Evolutionary conservation across 2,797 vertebrate species (phyloP), one percentile per base, ranked within the genome.

Genomic region (Macroramphosus scolopax): DNA sequence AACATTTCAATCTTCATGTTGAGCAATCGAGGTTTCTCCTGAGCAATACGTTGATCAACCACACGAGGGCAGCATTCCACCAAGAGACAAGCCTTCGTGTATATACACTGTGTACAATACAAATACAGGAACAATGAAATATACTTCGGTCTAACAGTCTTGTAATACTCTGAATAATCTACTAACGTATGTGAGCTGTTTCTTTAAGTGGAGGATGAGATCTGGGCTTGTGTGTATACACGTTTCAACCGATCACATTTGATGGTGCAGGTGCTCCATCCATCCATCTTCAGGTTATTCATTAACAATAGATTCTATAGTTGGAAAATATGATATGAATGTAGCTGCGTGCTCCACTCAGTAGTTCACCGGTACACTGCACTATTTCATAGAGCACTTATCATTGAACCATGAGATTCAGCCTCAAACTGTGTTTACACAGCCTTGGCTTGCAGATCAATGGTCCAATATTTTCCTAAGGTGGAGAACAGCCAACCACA

Each of bases 61-160:
- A 87, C 85, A 77, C 0, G 82, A 53, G 76, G 88, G 85, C 77
- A 76, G 78, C 51, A 82, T 78, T 73, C 72, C 31, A 71, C 57
- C 28, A 62, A 36, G 9, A 44, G 3, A 49, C 12, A 30, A 24
- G n/a, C 26, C 1, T 1, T 3, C 20, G 20, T 22, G 3, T 22
- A 6, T 22, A 6, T 22, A 6, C 20, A 22, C 20, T 3, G 20
- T 3, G 20, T 3, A 22, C 20, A 22, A n/a, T n/a, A n/a, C n/a
- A n/a, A n/a, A n/a, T n/a, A n/a, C n/a, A n/a, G n/a, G n/a, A n/a
- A n/a, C n/a, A n/a, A n/a, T n/a, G n/a, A n/a, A n/a, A n/a, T n/a
- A n/a, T n/a, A n/a, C n/a, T n/a, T n/a, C n/a, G n/a, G n/a, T n/a
- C n/a, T n/a, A n/a, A n/a, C n/a, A n/a, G n/a, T n/a, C n/a, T n/a